Percentiles rank a stretch among this genome's conserved stretches.
Evolutionary conservation across 2,797 vertebrate genomes (phyloP).

Genomic region (Lindbergichthys nudifrons): DNA sequence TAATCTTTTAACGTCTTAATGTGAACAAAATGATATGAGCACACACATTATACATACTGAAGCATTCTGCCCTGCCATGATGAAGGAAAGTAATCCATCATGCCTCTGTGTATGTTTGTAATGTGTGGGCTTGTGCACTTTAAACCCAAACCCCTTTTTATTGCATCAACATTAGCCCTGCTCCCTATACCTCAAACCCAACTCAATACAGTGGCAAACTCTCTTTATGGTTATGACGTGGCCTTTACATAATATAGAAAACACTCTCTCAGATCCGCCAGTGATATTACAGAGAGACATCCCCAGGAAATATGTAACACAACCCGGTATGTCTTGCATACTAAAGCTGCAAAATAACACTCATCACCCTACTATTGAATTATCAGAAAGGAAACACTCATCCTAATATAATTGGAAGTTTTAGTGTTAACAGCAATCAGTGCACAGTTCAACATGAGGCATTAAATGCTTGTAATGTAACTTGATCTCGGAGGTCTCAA

Average conservation of each 20-base stretch:
- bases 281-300: conserved; percentile 11
- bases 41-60: not conserved
- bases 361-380: conserved; percentile 58
- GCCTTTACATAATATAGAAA: not conserved
- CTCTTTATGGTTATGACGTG: not conserved
- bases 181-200: not conserved
- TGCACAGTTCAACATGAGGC: conserved; percentile 42
- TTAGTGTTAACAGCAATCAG: conserved; percentile 62
- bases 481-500: conserved; percentile 56
- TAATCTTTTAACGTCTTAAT: not conserved
- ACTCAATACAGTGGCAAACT: conserved; percentile 16
- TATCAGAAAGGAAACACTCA: conserved; percentile 68
- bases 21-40: not conserved
- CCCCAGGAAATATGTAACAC: conserved; percentile 34
- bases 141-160: conserved; percentile 18
- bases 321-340: conserved; percentile 29
- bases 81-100: conserved; percentile 22
- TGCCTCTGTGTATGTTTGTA: conserved; percentile 43
- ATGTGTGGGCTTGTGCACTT: conserved; percentile 50
- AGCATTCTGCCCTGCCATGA: conserved; percentile 9
- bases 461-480: conserved; percentile 67
- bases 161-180: not conserved
- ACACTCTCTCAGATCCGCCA: not conserved
- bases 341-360: conserved; percentile 58
- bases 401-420: conserved; percentile 58